Percentiles rank a stretch among this genome's conserved stretches.
Evolutionary conservation across 2,113 vertebrate genomes (phyloP).

Genomic region (Alligator mississippiensis): DNA sequence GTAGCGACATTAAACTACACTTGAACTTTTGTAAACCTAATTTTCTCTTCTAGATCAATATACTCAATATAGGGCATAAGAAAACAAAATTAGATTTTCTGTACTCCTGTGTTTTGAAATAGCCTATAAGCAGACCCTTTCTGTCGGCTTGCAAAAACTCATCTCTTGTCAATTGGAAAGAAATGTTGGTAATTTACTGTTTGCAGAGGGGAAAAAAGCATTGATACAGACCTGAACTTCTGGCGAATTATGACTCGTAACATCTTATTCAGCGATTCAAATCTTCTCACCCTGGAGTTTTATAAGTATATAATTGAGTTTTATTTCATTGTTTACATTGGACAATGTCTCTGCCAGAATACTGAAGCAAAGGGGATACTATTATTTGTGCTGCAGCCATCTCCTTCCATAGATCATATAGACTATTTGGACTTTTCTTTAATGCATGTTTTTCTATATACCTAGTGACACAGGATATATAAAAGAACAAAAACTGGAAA

Average conservation of each 20-base stretch:
- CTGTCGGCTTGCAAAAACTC: not conserved
- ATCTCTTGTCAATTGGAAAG: not conserved
- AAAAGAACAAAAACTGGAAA: not conserved
- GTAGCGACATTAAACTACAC: conserved; percentile 43
- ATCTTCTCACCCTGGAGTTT: not conserved
- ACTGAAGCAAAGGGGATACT: not conserved
- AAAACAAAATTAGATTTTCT: conserved; percentile 30
- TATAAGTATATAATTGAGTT: not conserved
- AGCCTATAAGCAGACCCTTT: not conserved
- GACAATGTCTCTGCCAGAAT: not conserved
- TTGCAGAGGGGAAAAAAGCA: not conserved
- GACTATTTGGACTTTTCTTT: not conserved
- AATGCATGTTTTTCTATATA: not conserved
- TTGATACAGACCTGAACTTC: not conserved
- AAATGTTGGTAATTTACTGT: not conserved
- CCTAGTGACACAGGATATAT: not conserved
- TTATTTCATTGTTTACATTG: not conserved
- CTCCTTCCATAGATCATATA: not conserved
- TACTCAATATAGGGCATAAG: conserved; percentile 19
- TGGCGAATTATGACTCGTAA: not conserved
- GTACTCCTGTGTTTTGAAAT: not conserved
- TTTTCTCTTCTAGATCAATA: conserved; percentile 67
- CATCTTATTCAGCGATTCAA: not conserved
- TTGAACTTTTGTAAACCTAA: conserved; percentile 67
- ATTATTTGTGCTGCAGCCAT: not conserved